Evolutionary conservation across 2,113 vertebrate species (phyloP).

Genomic region (Dicentrarchus labrax): DNA sequence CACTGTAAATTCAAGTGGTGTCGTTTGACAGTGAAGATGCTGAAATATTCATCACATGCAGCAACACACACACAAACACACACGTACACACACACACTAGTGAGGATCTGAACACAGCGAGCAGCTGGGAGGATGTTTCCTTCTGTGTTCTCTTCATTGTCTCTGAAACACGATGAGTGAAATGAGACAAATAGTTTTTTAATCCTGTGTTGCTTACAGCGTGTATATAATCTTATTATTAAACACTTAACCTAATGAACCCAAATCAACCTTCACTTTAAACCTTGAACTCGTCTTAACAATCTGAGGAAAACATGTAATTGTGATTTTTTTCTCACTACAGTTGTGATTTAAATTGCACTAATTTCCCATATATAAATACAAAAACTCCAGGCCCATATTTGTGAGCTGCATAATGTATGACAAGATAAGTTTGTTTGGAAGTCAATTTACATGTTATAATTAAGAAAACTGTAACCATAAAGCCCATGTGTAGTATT

Average conservation of each 20-base stretch:
- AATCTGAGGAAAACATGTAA: background rate
- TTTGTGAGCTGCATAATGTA: too few relatives aligned
- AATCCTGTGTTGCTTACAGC: background rate
- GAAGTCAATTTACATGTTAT: too few relatives aligned
- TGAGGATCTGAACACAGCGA: background rate
- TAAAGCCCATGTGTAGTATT: background rate
- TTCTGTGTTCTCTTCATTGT: conserved; percentile 1
- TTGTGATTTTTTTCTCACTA: background rate
- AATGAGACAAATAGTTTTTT: background rate
- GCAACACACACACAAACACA: conserved; percentile 11
- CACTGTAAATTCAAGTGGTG: conserved; percentile 6
- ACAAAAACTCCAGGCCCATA: background rate
- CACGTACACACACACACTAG: conserved; percentile 7
- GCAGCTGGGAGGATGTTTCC: background rate
- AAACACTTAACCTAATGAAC: background rate
- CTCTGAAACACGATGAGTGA: background rate
- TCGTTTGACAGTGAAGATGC: conserved; percentile 39
- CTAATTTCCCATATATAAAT: background rate
- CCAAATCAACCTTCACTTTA: background rate
- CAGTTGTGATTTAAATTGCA: background rate
- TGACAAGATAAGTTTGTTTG: too few relatives aligned
- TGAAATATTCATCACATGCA: conserved; percentile 68
- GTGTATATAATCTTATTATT: background rate
- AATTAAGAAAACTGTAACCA: background rate
- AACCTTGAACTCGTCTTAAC: background rate